Conservation (phyloP, 2,888 invertebrate species). For the Agonopterix subpropinquella region DNA sequence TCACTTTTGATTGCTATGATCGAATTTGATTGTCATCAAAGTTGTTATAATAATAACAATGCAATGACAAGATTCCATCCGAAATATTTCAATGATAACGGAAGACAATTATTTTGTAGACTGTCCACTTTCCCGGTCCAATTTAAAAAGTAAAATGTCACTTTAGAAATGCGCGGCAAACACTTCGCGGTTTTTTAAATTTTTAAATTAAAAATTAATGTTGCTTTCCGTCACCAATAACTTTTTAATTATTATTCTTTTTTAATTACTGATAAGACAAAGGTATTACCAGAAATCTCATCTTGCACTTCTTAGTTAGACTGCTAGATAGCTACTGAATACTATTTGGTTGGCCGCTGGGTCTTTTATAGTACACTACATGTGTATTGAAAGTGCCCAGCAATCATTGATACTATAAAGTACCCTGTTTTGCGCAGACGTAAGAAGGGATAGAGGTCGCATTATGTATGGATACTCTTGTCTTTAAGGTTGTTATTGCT, state of each 20-base stretch:
- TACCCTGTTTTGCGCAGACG: conserved; percentile 3
- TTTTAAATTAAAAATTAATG: background rate
- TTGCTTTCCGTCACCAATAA: conserved; percentile 8
- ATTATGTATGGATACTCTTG: no score
- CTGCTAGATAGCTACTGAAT: conserved; percentile 73
- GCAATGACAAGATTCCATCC: conserved; percentile 11
- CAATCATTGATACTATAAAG: conserved; percentile 23
- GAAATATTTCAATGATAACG: conserved; percentile 2
- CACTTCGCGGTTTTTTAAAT: conserved; percentile 1
- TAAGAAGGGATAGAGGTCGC: background rate
- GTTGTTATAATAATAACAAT: background rate
- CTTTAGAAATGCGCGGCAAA: conserved; percentile 1
- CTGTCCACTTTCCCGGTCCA: conserved; percentile 1
- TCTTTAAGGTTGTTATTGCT: no score
- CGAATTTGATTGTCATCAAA: background rate
- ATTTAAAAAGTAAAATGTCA: conserved; percentile 7
- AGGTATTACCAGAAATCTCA: conserved; percentile 68
- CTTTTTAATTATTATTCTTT: conserved; percentile 4
- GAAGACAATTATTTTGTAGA: conserved; percentile 5
- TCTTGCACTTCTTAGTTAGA: conserved; percentile 69
- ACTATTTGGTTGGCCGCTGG: conserved; percentile 28
- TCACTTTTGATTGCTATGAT: conserved; percentile 1
- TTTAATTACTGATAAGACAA: conserved; percentile 16
- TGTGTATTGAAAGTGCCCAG: conserved; percentile 45
- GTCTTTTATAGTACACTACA: conserved; percentile 52